These are phyloP conservation scores for Sakesphorus luctuosus DNA, from an alignment of 2,113 vertebrate species.

Conservation along the genomic window DNA sequence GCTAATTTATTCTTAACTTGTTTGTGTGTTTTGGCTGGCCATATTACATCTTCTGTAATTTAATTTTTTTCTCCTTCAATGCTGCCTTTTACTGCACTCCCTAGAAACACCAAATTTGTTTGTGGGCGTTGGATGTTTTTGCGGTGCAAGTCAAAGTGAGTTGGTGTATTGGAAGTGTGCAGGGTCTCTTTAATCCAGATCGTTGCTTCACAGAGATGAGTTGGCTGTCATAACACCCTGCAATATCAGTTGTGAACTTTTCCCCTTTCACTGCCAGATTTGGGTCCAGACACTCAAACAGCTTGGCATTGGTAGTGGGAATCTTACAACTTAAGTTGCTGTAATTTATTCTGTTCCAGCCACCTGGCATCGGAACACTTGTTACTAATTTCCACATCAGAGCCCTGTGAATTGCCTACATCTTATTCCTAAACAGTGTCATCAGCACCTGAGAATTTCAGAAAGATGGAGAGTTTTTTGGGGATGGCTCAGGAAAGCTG, in stretches of 20 bases:
- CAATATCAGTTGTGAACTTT: not conserved
- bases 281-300: not conserved
- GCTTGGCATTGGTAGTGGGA: not conserved
- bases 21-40: conserved; percentile 59
- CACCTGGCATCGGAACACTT: not conserved
- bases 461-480: not conserved
- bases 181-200: not conserved
- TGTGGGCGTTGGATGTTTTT: not conserved
- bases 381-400: not conserved
- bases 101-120: not conserved
- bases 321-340: not conserved
- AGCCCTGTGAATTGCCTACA: not conserved
- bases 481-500: not conserved
- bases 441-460: not conserved
- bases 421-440: not conserved
- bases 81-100: not conserved
- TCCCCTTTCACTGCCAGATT: not conserved
- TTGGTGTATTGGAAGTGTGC: not conserved
- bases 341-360: not conserved
- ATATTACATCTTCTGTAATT: conserved; percentile 41
- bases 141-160: not conserved
- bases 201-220: rapidly evolving
- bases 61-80: conserved; percentile 27
- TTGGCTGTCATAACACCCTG: not conserved
- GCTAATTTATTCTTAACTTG: conserved; percentile 49